These are phyloP conservation scores for Morinoia aosen DNA, from an alignment of 2,888 invertebrate genomes.

Conservation along the genomic window DNA sequence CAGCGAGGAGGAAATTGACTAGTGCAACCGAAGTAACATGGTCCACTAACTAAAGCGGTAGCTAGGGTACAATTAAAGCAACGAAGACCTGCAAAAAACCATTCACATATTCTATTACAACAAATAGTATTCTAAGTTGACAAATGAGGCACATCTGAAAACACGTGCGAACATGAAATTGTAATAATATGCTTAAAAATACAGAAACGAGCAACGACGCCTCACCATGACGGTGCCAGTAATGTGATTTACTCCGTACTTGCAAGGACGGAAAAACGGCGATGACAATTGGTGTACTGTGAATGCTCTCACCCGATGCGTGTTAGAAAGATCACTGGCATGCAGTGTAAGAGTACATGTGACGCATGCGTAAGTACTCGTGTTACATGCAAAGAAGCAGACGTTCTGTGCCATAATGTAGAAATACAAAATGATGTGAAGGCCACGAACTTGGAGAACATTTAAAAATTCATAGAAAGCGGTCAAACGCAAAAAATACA, in stretches of 20 bases:
- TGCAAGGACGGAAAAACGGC: background rate
- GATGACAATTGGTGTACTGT: background rate
- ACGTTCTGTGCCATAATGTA: background rate
- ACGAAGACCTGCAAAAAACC: background rate
- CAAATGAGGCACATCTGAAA: background rate
- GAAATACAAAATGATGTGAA: background rate
- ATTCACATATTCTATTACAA: background rate
- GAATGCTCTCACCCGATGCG: background rate
- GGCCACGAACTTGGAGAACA: background rate
- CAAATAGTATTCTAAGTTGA: background rate
- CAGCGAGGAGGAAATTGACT: background rate
- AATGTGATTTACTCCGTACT: background rate
- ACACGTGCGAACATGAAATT: background rate
- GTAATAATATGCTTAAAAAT: background rate
- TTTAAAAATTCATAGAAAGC: background rate
- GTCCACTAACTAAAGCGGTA: conserved; percentile 24
- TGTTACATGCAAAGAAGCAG: background rate
- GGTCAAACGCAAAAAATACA: background rate
- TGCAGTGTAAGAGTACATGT: background rate
- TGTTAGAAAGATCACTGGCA: background rate
- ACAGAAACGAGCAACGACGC: background rate
- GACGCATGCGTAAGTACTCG: background rate
- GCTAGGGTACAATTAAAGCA: background rate
- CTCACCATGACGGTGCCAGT: background rate
- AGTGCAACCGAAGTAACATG: background rate